Evolutionary conservation across 1,140 invertebrate genomes (phyloP).

Genomic region (Amphibalanus amphitrite): DNA sequence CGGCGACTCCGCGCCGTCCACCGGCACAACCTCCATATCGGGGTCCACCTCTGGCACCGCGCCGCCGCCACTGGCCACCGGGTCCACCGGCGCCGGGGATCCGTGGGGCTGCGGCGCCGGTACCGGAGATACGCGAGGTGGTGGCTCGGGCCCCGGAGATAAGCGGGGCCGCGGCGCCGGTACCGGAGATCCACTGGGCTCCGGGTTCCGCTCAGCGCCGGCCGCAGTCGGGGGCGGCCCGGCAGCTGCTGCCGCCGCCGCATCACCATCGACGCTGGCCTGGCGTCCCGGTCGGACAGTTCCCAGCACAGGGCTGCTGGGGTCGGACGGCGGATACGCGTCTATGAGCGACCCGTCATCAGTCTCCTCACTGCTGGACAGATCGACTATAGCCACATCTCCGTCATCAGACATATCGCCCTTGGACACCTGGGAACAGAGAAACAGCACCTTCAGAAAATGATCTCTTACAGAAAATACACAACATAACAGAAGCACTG

Average conservation of each 20-base stretch:
- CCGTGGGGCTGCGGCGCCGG: no score
- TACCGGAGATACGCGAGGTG: no score
- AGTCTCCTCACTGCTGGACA: not conserved
- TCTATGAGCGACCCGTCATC: not conserved
- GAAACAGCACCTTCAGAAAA: no score
- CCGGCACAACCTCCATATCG: not conserved
- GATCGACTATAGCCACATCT: not conserved
- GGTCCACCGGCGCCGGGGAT: no score
- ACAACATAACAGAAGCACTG: no score
- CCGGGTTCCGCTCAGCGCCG: not conserved
- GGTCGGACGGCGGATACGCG: not conserved
- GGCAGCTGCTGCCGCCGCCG: not conserved
- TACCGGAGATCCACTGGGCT: not conserved
- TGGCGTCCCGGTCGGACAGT: no score
- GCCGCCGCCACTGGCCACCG: no score
- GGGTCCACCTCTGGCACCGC: no score
- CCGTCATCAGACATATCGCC: not conserved
- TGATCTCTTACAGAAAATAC: no score
- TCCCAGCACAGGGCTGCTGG: not conserved
- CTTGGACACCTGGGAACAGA: not conserved
- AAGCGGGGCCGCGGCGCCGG: not conserved
- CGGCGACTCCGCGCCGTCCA: no score
- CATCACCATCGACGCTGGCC: not conserved
- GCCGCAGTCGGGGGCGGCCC: not conserved
- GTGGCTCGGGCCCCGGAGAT: not conserved